A percentile compares a stretch with the other conserved stretches of the same genome.
Evolutionary conservation across 2,113 vertebrate species (phyloP).

Genomic region (Pardalotus punctatus): DNA sequence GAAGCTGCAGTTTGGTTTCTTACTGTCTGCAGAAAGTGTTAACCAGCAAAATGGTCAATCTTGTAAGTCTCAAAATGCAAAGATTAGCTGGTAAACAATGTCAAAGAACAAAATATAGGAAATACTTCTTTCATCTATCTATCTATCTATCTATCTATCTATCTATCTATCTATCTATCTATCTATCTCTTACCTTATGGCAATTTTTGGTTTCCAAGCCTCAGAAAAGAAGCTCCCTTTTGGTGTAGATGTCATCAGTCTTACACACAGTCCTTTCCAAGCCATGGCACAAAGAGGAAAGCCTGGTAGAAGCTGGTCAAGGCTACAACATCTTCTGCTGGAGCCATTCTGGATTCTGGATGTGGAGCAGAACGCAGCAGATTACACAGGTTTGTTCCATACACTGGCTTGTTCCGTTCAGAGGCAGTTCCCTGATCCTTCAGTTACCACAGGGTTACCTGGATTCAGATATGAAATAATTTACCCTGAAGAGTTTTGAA

Average conservation of each 20-base stretch:
- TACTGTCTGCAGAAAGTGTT: neutral
- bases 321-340: neutral
- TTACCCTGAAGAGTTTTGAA: neutral
- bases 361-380: neutral
- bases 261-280: neutral
- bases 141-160: neutral
- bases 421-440: neutral
- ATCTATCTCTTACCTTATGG: neutral
- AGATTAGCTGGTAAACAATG: neutral
- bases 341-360: neutral
- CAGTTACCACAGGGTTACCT: neutral
- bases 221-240: neutral
- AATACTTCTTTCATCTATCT: neutral
- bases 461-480: neutral
- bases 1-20: neutral
- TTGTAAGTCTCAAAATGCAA: neutral
- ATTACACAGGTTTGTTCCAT: neutral
- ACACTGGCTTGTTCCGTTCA: too few relatives aligned
- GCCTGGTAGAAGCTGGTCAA: neutral
- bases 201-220: neutral
- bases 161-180: neutral
- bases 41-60: neutral
- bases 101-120: neutral
- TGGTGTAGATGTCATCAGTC: neutral
- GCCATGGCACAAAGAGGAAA: neutral